Percentiles rank a stretch among this genome's conserved stretches.
phyloP scores from a whole-genome alignment of 2,113 vertebrate species.

The Glaucomys volans region DNA sequence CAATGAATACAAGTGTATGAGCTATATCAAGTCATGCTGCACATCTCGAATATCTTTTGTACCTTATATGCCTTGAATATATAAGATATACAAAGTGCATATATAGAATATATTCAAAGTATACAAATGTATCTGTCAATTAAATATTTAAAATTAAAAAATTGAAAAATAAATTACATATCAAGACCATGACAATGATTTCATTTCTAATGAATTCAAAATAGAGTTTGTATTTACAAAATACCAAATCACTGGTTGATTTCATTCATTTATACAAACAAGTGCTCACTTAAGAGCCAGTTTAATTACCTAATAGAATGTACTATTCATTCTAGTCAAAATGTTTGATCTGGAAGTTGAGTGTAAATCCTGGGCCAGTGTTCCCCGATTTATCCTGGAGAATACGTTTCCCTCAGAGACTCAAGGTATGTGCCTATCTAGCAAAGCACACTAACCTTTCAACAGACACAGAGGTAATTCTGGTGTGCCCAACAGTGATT shows the following conservation, averaged over 20 bases:
- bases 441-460: not conserved
- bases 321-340: not conserved
- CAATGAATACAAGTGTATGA: not conserved
- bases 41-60: not conserved
- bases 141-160: not conserved
- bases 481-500: not conserved
- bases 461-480: not conserved
- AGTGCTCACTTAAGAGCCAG: not conserved
- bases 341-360: slow-evolving; percentile 1
- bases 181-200: not conserved
- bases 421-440: not conserved
- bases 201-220: slow-evolving; percentile 25
- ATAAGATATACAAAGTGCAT: too few relatives aligned
- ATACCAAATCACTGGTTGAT: not conserved
- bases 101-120: not conserved
- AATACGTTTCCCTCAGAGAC: not conserved
- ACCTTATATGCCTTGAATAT: not conserved
- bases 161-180: not conserved
- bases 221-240: not conserved
- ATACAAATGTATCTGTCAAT: not conserved
- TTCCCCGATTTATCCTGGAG: not conserved
- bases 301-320: not conserved
- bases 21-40: not conserved
- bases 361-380: not conserved
- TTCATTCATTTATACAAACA: slow-evolving; percentile 3